These are phyloP conservation scores for Rhabditoides inermis DNA, from an alignment of 2,888 invertebrate species.

Conservation along the genomic window DNA sequence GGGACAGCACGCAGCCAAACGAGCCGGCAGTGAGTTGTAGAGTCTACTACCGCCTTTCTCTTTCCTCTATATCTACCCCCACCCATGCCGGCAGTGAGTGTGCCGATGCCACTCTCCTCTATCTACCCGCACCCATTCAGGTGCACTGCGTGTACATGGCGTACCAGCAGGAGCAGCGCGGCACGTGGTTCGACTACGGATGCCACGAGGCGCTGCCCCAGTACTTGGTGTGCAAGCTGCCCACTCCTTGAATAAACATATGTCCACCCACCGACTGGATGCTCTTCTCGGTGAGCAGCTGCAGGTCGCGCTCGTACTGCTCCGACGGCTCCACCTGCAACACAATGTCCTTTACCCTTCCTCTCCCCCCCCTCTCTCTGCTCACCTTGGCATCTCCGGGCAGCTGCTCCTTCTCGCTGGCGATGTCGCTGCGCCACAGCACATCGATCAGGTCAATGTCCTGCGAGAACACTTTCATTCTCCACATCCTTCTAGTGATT, in stretches of 20 bases:
- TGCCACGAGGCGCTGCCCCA: constrained; percentile 43
- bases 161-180: constrained; percentile 44
- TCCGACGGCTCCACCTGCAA: constrained; percentile 21
- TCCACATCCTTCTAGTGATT: no score
- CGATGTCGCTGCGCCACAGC: constrained; percentile 50
- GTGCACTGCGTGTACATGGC: constrained; percentile 49
- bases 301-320: constrained; percentile 42
- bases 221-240: constrained; percentile 44
- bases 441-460: constrained; percentile 51
- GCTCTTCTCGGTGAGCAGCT: constrained; percentile 42
- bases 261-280: constrained; percentile 10
- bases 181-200: constrained; percentile 49
- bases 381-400: constrained; percentile 14
- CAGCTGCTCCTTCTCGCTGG: constrained; percentile 29
- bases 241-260: constrained; percentile 17
- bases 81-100: no score
- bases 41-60: no score
- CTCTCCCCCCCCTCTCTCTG: constrained; percentile 7
- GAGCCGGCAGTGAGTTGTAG: constrained; percentile 35
- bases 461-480: constrained; percentile 13
- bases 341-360: not conserved
- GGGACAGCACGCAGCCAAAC: constrained; percentile 46
- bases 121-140: no score
- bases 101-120: no score
- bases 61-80: no score